Base-by-base conservation (phyloP, 2,113 vertebrate species). In the Misgurnus anguillicaudatus region DNA sequence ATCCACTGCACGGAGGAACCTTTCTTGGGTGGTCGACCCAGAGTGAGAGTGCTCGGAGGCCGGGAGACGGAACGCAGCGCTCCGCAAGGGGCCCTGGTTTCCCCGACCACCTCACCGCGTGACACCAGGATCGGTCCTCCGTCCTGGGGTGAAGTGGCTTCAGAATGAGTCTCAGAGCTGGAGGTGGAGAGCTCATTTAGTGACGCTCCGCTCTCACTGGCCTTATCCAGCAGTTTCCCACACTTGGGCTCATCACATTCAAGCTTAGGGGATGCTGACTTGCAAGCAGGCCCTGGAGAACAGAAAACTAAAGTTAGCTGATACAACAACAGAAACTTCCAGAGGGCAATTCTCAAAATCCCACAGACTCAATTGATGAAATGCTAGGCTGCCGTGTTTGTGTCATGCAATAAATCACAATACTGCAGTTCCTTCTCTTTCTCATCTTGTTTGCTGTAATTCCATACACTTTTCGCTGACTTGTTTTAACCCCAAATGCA, bases 111-210 rank as follows among this genome's bases (percentile, higher is more conserved):
- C 17, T 70, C 72, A 1, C 80, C 79, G 4, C 81, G 81, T 3
- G 70, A 38, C 21, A 57, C 75, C 41, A 75, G 58, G 65, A 84
- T 74, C 36, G 83, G 66, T 21, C 61, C 71, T 75, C 64, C 93
- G 48, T 95, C 95, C 88, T 95, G 95, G 45, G 94, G 95, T 1
- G 94, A 94, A 83, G 93, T 94, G 0, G 92, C 94, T 78, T 95
- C 95, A 0, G 95, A 96, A 82, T 94, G 95, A 70, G 95, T 96
- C 90, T 96, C 95, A 48, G 95, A 95, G 69, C 95, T 96, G 0
- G 95, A 96, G 11, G 94, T 94, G 80, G 95, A 96, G 62, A 96
- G 80, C 86, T 96, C 95, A 0, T 96, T 95, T 68, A 94, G 93
- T 48, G 95, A 96, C 60, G 95, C 94, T 31, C 94, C 95, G 14